phyloP scores from a whole-genome alignment of 2,113 vertebrate genomes.

The Cyprinodon brontotheroides region DNA sequence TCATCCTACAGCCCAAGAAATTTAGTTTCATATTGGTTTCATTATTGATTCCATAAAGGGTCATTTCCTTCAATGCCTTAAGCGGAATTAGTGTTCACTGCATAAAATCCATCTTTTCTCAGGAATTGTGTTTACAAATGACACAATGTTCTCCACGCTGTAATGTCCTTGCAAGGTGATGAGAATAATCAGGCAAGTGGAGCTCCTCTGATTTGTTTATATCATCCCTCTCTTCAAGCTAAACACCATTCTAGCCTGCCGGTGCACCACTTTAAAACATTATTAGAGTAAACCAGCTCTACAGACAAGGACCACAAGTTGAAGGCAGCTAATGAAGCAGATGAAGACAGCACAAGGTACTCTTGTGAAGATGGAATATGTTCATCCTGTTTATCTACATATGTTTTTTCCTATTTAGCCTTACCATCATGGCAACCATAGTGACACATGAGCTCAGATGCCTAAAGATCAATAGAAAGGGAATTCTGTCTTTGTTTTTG shows the following conservation, averaged over 20 bases:
- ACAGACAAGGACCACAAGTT: slow-evolving; percentile 49
- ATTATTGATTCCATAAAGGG: slow-evolving; percentile 79
- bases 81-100: slow-evolving; percentile 80
- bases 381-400: slow-evolving; percentile 47
- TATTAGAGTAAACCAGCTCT: slow-evolving; percentile 64
- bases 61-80: slow-evolving; percentile 77
- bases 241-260: slow-evolving; percentile 47
- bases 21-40: slow-evolving; percentile 72
- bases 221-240: slow-evolving; percentile 53
- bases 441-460: slow-evolving; percentile 67
- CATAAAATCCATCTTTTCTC: slow-evolving; percentile 72
- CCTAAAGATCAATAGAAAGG: slow-evolving; percentile 56
- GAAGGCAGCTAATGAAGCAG: slow-evolving; percentile 41
- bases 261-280: slow-evolving; percentile 70
- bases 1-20: slow-evolving; percentile 58
- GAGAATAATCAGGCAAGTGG: slow-evolving; percentile 67
- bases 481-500: slow-evolving; percentile 76
- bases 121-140: slow-evolving; percentile 76
- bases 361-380: slow-evolving; percentile 62
- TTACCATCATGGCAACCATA: slow-evolving; percentile 36
- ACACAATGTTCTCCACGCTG: slow-evolving; percentile 75
- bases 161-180: slow-evolving; percentile 45
- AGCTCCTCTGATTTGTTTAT: slow-evolving; percentile 61
- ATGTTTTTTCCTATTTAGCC: slow-evolving; percentile 66
- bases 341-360: slow-evolving; percentile 65